Evolutionary conservation across 2,888 invertebrate genomes (phyloP).

Genomic region (Drosophila subquinaria): DNA sequence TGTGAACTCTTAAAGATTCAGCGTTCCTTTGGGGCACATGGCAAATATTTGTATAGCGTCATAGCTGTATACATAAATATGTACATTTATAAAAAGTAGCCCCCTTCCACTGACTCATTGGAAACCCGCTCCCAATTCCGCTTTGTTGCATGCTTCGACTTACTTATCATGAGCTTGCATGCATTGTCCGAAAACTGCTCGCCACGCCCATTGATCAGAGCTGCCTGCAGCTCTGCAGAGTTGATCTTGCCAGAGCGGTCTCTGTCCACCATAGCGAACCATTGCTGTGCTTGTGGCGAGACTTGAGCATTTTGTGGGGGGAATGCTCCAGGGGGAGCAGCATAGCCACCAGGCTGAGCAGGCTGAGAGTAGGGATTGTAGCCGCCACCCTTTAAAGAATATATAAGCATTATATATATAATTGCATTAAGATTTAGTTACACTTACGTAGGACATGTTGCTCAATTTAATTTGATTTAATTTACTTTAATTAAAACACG

Average conservation of each 20-base stretch:
- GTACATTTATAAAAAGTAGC: not conserved
- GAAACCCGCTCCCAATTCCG: slow-evolving; percentile 13
- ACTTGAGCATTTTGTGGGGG: slow-evolving; percentile 86
- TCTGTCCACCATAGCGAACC: slow-evolving; percentile 93
- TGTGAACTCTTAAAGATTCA: slow-evolving; percentile 1
- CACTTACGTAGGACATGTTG: slow-evolving; percentile 81
- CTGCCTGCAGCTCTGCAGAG: slow-evolving; percentile 91
- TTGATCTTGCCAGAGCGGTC: slow-evolving; percentile 94
- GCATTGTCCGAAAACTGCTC: slow-evolving; percentile 90
- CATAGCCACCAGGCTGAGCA: slow-evolving; percentile 68
- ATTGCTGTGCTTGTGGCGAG: slow-evolving; percentile 92
- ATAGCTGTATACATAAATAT: not conserved
- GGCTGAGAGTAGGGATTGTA: slow-evolving; percentile 73
- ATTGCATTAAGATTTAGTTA: not conserved
- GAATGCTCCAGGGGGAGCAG: slow-evolving; percentile 84
- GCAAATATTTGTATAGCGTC: slow-evolving; percentile 24
- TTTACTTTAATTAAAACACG: slow-evolving; percentile 32
- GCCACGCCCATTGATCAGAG: slow-evolving; percentile 94
- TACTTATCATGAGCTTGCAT: slow-evolving; percentile 93
- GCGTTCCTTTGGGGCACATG: slow-evolving; percentile 7
- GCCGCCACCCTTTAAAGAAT: slow-evolving; percentile 66
- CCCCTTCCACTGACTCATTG: slow-evolving; percentile 36
- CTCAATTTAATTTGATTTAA: slow-evolving; percentile 25
- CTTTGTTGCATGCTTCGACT: slow-evolving; percentile 39
- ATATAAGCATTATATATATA: not conserved